Evolutionary conservation across 2,113 vertebrate species (phyloP), one percentile per base, ranked within the genome.

Genomic region (Aegithalos caudatus): DNA sequence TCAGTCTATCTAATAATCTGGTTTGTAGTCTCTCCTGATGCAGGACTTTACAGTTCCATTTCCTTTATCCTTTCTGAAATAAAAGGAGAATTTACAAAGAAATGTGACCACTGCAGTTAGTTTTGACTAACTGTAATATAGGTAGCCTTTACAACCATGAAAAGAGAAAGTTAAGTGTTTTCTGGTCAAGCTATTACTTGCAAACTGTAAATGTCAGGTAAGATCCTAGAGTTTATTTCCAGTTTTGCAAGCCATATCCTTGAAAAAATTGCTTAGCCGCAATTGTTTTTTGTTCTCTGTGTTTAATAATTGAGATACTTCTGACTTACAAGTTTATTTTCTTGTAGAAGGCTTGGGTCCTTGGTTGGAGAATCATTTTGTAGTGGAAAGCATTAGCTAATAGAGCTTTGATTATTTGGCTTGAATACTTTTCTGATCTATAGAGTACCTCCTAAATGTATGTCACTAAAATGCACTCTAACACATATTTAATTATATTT

Each of bases 391-490:
- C 44, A n/a, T 73, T 94, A 94, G 19, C 45, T 86, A 67, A 80
- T 47, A 90, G 28, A 85, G 22, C 82, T 91, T 76, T 82, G 57
- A 61, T 85, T 94, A 87, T 45, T 81, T 80, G 50, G 27, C 88
- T 80, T 93, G 25, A 85, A 74, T 74, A 48, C 64, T 90, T 64
- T 56, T 20, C 85, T 83, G 67, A 78, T 78, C 88, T 88, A 1
- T 81, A 74, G 44, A 78, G 40, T 28, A 88, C 37, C 80, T 96
- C 35, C 40, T 94, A 29, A 74, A 81, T 92, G n/a, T 95, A 17
- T 54, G 48, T 65, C 96, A 82, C 92, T 96, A 83, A 94, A 94
- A 66, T 80, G 70, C n/a, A 66, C 47, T 86, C 88, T 96, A 96
- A 94, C 81, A 67, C 4, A 1, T 51, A 21, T 93, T 92, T 90